Evolutionary conservation across 1,140 invertebrate genomes (phyloP).

Genomic region (Penaeus chinensis): DNA sequence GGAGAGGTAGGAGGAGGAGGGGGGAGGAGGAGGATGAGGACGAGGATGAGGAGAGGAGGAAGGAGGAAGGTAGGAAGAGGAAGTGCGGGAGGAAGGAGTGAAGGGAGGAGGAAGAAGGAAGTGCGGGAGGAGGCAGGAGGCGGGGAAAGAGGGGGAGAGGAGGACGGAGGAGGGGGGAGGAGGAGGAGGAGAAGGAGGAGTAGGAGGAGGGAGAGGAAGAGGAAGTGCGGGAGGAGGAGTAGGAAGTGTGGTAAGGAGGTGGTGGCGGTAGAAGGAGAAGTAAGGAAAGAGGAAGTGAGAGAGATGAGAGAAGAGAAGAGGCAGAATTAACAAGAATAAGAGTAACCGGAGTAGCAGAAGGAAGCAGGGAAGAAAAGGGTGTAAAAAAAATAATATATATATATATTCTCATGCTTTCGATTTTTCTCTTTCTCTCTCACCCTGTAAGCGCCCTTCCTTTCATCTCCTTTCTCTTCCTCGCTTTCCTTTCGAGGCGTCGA

Average conservation of each 20-base stretch:
- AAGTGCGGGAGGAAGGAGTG: background rate
- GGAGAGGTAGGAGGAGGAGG: background rate
- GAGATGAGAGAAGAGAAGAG: background rate
- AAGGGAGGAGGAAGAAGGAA: background rate
- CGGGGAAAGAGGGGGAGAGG: background rate
- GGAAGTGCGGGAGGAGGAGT: background rate
- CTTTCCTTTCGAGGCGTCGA: background rate
- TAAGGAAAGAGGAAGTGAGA: background rate
- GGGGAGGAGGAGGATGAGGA: background rate
- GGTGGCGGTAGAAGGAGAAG: background rate
- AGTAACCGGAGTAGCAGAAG: background rate
- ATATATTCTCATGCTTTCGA: too few species aligned
- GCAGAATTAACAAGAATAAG: background rate
- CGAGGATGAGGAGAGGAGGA: background rate
- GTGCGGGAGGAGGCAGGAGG: background rate
- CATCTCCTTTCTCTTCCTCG: too few species aligned
- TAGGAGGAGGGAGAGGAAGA: too few species aligned
- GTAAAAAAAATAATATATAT: background rate
- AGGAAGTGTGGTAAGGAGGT: background rate
- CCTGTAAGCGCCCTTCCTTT: background rate
- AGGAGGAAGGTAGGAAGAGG: background rate
- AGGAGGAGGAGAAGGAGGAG: background rate
- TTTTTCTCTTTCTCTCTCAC: background rate
- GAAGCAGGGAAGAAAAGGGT: constrained; percentile 5
- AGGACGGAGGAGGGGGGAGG: background rate